phyloP scores from a whole-genome alignment of 1,140 invertebrate genomes.

The Nixonia krombeini region DNA sequence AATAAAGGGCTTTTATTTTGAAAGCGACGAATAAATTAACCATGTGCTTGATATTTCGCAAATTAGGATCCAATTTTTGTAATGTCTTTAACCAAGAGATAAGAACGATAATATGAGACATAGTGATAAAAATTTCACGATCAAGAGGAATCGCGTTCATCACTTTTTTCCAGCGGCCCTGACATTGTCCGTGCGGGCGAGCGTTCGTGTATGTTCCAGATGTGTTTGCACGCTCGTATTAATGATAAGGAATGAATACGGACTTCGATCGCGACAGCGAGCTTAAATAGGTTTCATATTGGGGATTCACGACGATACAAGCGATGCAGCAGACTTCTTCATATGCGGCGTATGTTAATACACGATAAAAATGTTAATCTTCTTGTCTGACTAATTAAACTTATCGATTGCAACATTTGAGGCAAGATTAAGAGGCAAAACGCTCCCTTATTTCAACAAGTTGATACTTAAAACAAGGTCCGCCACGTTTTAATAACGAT shows the following conservation, averaged over 20 bases:
- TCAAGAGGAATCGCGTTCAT: too few relatives aligned
- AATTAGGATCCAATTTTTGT: too few relatives aligned
- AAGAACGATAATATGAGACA: neutral
- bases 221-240: neutral
- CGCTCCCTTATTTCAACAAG: neutral
- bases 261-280: neutral
- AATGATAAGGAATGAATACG: neutral
- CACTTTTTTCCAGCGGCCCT: neutral
- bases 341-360: neutral
- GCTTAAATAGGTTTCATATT: neutral
- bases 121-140: too few relatives aligned
- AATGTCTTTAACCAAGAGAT: too few relatives aligned
- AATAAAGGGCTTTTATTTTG: too few relatives aligned
- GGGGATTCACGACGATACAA: neutral
- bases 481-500: too few relatives aligned
- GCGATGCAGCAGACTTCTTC: neutral
- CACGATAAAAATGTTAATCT: slow-evolving; percentile 3
- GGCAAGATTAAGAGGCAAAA: neutral
- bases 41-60: too few relatives aligned
- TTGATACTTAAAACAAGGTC: too few relatives aligned
- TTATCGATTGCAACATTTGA: neutral
- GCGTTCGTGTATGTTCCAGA: neutral
- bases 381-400: neutral
- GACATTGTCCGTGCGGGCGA: neutral
- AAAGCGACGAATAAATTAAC: too few relatives aligned